Evolutionary conservation across 2,888 invertebrate genomes (phyloP).

Genomic region (Agrochola lychnidis): DNA sequence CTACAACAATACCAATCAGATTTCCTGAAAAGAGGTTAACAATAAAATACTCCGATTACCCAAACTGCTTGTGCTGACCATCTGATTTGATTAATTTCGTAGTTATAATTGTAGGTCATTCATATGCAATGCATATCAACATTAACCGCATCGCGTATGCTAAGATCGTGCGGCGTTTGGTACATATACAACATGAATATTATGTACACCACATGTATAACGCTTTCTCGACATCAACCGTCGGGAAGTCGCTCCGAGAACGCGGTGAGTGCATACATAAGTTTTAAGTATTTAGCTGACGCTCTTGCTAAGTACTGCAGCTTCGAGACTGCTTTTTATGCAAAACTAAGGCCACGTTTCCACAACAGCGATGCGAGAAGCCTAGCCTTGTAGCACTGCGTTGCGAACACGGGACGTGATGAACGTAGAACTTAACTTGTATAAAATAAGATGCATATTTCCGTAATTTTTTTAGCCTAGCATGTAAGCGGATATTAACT

Average conservation of each 20-base stretch:
- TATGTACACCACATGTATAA: background rate
- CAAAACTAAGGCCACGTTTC: slow-evolving; percentile 24
- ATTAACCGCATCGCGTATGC: slow-evolving; percentile 40
- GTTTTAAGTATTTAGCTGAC: slow-evolving; percentile 46
- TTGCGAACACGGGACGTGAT: background rate
- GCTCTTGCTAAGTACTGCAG: slow-evolving; percentile 47
- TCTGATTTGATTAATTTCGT: slow-evolving; percentile 1
- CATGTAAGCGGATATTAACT: background rate
- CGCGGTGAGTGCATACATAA: slow-evolving; percentile 38
- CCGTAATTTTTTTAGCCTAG: background rate
- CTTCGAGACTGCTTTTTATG: slow-evolving; percentile 46
- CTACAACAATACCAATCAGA: background rate
- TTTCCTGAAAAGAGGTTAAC: background rate
- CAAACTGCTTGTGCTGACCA: background rate
- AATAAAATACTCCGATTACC: background rate
- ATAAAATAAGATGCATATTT: slow-evolving; percentile 1
- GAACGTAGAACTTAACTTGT: slow-evolving; percentile 7
- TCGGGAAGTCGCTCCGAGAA: slow-evolving; percentile 27
- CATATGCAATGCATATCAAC: slow-evolving; percentile 48
- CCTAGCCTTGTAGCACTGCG: background rate
- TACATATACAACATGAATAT: background rate
- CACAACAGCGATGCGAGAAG: background rate
- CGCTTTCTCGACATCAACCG: slow-evolving; percentile 13
- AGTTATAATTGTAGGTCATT: slow-evolving; percentile 37
- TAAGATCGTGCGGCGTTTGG: slow-evolving; percentile 27